Base-by-base conservation (phyloP, 2,888 invertebrate genomes). In the Tridacna crocea region DNA sequence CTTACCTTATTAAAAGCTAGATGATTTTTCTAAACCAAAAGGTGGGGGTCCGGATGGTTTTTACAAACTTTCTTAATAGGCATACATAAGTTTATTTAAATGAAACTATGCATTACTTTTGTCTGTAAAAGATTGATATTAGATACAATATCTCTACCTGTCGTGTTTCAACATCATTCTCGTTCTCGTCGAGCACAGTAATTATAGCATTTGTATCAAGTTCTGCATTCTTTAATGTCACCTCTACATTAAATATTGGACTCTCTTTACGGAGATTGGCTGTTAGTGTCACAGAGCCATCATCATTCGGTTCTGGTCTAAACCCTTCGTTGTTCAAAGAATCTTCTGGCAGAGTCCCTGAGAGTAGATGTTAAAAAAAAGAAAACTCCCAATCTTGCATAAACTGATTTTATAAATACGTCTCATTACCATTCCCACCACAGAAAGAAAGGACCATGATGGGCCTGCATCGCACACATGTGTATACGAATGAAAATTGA, bases 221-320 rank as follows among this genome's bases (percentile, higher is more conserved):
- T 48, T 76, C 76, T 36, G 76, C 76, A 68, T 76, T 76, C 24
- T 76, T 76, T 26, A 76, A 26, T 3, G 60, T 76, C 6, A 76
- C 76, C 26, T 61, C 61, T 12, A 76, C 47, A 27, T 76, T 46
- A 46, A 68, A 76, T 11, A 76, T 27, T 6, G 66, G 68, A 46
- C 47, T 27, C 11, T 68, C 76, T 19, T 46, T 17, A 2, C 22
- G 51, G 47, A 76, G 68, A 27, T 76, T 58, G 36, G 66, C 70
- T 13, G 68, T 66, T 12, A 76, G 26, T 8, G 61, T 68, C 55
- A 76, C 76, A 10, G n/a, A n/a, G 58, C 68, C 27, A 46, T 70
- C 51, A 4, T 68, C 68, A 47, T 70, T 46, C 36, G 76, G 68
- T 55, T 68, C 60, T 17, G 76, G 76, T 68, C 48, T 68, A 26